phyloP scores from a whole-genome alignment of 2,797 vertebrate genomes.

The Gymnoscopelus microlampas region DNA sequence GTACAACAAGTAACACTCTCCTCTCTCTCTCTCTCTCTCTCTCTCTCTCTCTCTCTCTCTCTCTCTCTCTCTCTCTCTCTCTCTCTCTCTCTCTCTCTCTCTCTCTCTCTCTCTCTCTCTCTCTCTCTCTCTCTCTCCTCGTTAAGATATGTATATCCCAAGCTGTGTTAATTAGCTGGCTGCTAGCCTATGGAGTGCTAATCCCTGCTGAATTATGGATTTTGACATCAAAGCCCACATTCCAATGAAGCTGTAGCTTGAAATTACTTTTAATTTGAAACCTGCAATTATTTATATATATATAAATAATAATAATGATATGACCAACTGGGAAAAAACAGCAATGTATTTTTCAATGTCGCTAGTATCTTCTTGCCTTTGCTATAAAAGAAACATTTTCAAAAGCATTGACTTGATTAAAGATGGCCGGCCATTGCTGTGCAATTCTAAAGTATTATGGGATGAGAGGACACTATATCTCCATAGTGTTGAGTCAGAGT shows the following conservation, averaged over 20 bases:
- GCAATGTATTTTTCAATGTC: constrained; percentile 36
- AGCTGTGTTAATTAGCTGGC: constrained; percentile 61
- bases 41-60: too few species aligned
- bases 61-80: too few species aligned
- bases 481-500: too few species aligned
- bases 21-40: too few species aligned
- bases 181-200: constrained; percentile 45
- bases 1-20: too few species aligned
- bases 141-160: constrained; percentile 32
- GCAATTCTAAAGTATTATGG: too few species aligned
- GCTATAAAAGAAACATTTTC: background rate
- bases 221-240: constrained; percentile 67
- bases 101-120: background rate
- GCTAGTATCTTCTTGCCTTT: background rate
- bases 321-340: constrained; percentile 7
- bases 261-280: constrained; percentile 55
- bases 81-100: too few species aligned
- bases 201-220: constrained; percentile 64
- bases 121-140: constrained; percentile 26
- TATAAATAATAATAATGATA: too few species aligned
- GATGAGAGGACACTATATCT: too few species aligned
- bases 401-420: too few species aligned
- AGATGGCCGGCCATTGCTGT: too few species aligned
- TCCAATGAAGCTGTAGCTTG: constrained; percentile 58
- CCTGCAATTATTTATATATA: constrained; percentile 54